Conservation (phyloP, 2,113 vertebrate genomes). For the Tachycineta bicolor region DNA sequence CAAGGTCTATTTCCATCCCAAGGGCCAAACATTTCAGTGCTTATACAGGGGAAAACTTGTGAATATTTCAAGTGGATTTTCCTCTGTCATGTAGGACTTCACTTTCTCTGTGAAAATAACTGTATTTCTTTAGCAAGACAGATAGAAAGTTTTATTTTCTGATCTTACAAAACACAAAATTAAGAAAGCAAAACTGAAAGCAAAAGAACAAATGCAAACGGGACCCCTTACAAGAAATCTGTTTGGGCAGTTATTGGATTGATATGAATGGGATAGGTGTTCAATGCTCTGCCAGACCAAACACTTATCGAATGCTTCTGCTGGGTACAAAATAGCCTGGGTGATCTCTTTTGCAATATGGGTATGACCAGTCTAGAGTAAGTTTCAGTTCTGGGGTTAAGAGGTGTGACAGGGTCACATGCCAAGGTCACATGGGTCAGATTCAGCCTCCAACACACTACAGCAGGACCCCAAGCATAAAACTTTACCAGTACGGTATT, state of each 20-base stretch:
- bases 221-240: not conserved
- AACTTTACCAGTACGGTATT: not conserved
- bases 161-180: not conserved
- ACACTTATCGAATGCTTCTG: not conserved
- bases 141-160: not conserved
- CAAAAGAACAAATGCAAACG: not conserved
- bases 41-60: not conserved
- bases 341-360: not conserved
- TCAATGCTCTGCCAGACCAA: not conserved
- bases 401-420: not conserved
- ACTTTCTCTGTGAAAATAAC: not conserved
- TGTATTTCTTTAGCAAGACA: not conserved
- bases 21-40: not conserved
- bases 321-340: not conserved
- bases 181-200: not conserved
- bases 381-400: not conserved
- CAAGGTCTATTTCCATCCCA: not conserved
- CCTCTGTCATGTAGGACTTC: not conserved
- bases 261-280: not conserved
- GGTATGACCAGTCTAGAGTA: not conserved
- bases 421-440: not conserved
- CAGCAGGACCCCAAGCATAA: not conserved
- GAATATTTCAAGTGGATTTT: not conserved
- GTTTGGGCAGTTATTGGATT: not conserved
- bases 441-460: not conserved